These are phyloP conservation scores for Cydia splendana DNA, from an alignment of 1,140 invertebrate species.

Conservation along the genomic window DNA sequence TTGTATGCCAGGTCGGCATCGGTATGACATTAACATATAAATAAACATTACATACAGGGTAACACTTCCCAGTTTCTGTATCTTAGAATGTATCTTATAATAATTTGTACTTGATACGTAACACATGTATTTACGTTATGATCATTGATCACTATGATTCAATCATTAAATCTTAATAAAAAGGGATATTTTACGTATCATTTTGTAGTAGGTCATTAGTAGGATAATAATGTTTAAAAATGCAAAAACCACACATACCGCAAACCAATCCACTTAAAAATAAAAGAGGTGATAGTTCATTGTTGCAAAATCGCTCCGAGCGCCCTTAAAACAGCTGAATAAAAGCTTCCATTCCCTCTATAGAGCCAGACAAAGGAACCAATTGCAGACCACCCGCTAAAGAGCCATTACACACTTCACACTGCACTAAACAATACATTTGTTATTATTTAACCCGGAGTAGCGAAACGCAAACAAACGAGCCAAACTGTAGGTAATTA, in stretches of 20 bases:
- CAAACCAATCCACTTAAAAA: neutral
- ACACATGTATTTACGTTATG: too few relatives aligned
- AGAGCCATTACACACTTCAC: slow-evolving; percentile 55
- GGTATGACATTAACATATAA: too few relatives aligned
- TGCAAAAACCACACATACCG: neutral
- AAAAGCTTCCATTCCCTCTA: slow-evolving; percentile 34
- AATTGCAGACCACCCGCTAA: slow-evolving; percentile 60
- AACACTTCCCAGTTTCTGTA: too few relatives aligned
- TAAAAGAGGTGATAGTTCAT: slow-evolving; percentile 9
- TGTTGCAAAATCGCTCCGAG: neutral
- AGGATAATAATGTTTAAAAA: neutral
- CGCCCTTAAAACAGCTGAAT: slow-evolving; percentile 12
- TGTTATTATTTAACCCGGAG: slow-evolving; percentile 68
- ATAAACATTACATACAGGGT: too few relatives aligned
- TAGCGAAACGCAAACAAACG: slow-evolving; percentile 65
- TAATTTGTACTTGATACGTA: too few relatives aligned
- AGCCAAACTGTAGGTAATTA: slow-evolving; percentile 69
- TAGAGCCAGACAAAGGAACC: slow-evolving; percentile 50
- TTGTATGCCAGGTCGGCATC: too few relatives aligned
- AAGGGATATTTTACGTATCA: too few relatives aligned
- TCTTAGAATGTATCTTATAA: too few relatives aligned
- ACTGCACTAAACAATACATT: slow-evolving; percentile 59
- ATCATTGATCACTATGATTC: too few relatives aligned
- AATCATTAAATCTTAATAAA: too few relatives aligned
- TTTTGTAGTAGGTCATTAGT: neutral